Percentiles rank a stretch among this genome's conserved stretches.
Conservation (phyloP, 2,797 vertebrate genomes). For the Rhynchonycteris naso region DNA sequence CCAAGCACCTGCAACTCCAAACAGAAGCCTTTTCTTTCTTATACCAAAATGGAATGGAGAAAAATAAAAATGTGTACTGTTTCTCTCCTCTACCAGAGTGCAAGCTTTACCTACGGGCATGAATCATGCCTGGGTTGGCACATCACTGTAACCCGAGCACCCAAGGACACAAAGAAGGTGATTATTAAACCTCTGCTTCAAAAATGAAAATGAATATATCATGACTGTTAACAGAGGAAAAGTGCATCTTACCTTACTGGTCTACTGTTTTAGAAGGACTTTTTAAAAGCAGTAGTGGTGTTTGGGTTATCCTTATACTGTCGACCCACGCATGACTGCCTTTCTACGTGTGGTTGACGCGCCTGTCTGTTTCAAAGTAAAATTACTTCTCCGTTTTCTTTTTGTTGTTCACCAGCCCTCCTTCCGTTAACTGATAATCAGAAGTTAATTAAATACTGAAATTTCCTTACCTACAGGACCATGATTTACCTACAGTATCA, state of each 20-base stretch:
- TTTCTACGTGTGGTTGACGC: background rate
- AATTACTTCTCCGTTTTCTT: slow-evolving; percentile 55
- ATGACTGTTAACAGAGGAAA: background rate
- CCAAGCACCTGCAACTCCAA: background rate
- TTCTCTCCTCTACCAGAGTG: background rate
- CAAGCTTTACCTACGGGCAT: background rate
- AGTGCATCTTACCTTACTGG: background rate
- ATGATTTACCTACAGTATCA: background rate
- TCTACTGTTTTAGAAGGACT: background rate
- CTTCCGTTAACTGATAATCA: slow-evolving; percentile 55
- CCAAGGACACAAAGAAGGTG: background rate
- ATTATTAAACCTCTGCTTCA: slow-evolving; percentile 26
- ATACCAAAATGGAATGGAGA: background rate
- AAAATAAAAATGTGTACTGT: background rate
- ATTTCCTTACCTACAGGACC: background rate
- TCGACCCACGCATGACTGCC: background rate
- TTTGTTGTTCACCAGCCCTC: background rate
- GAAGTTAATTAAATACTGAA: background rate
- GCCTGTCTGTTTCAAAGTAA: background rate
- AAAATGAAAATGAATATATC: slow-evolving; percentile 14
- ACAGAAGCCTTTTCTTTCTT: background rate
- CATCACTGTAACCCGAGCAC: background rate
- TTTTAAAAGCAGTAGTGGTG: background rate
- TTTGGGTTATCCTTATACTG: background rate
- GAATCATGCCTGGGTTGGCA: background rate